Conservation (phyloP, 2,797 vertebrate genomes). For the Semotilus atromaculatus region DNA sequence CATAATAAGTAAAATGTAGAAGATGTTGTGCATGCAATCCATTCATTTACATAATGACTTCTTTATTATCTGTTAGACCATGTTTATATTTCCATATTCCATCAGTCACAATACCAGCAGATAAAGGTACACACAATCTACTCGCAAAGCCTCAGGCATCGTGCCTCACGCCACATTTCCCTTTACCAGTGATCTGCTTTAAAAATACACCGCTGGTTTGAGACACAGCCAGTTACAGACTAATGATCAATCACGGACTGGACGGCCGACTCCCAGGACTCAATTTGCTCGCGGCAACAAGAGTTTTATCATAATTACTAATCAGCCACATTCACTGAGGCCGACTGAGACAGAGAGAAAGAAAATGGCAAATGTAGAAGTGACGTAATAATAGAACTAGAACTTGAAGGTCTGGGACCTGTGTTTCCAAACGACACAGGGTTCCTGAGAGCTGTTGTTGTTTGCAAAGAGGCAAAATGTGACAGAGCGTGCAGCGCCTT, state of each 20-base stretch:
- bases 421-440: background rate
- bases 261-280: slow-evolving; percentile 51
- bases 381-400: background rate
- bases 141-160: slow-evolving; percentile 23
- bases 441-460: slow-evolving; percentile 27
- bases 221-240: slow-evolving; percentile 54
- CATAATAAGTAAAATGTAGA: background rate
- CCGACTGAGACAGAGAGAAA: slow-evolving; percentile 10
- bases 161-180: slow-evolving; percentile 43
- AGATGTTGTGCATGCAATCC: background rate
- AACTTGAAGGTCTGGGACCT: background rate
- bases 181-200: slow-evolving; percentile 41
- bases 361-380: slow-evolving; percentile 5
- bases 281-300: slow-evolving; percentile 62
- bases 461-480: slow-evolving; percentile 32
- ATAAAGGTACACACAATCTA: slow-evolving; percentile 23
- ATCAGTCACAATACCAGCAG: slow-evolving; percentile 27
- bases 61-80: background rate
- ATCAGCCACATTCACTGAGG: slow-evolving; percentile 59
- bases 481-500: slow-evolving; percentile 52
- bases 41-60: background rate
- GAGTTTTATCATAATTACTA: slow-evolving; percentile 67
- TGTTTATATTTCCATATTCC: slow-evolving; percentile 27
- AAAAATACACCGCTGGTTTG: slow-evolving; percentile 59
- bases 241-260: slow-evolving; percentile 59